Conservation (phyloP, 2,797 vertebrate species). For the Sciurus carolinensis region DNA sequence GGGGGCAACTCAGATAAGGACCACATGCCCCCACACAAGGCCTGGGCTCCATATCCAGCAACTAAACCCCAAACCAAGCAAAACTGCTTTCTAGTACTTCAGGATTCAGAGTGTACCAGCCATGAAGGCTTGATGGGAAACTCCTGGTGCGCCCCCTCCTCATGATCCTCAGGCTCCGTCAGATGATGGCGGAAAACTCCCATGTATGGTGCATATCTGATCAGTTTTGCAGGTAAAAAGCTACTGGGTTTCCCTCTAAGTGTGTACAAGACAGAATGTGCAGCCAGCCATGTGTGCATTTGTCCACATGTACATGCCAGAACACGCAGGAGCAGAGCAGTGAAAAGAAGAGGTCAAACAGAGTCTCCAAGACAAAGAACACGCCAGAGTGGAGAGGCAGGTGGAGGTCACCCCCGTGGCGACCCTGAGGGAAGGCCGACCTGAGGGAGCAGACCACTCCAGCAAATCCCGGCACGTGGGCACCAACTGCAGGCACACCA, state of each 20-base stretch:
- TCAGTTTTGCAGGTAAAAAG: background rate
- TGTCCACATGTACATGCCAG: no score
- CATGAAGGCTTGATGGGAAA: background rate
- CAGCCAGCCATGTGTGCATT: no score
- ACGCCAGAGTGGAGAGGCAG: background rate
- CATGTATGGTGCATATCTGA: background rate
- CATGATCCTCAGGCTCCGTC: background rate
- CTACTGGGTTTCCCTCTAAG: background rate
- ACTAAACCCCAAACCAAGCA: background rate
- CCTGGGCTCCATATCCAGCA: background rate
- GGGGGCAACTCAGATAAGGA: background rate
- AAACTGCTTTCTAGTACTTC: background rate
- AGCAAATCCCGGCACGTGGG: background rate
- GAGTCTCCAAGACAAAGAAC: background rate
- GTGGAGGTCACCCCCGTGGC: background rate
- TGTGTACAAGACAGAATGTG: no score
- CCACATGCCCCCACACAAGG: no score
- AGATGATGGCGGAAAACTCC: background rate
- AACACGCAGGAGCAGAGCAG: background rate
- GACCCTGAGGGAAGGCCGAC: no score
- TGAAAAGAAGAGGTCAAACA: background rate
- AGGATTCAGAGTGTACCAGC: background rate
- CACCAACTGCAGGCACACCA: no score
- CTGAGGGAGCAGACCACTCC: background rate
- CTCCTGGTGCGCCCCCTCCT: background rate